A percentile compares a stretch with the other conserved stretches of the same genome.
Conservation (phyloP, 2,113 vertebrate species). For the Mesitornis unicolor region DNA sequence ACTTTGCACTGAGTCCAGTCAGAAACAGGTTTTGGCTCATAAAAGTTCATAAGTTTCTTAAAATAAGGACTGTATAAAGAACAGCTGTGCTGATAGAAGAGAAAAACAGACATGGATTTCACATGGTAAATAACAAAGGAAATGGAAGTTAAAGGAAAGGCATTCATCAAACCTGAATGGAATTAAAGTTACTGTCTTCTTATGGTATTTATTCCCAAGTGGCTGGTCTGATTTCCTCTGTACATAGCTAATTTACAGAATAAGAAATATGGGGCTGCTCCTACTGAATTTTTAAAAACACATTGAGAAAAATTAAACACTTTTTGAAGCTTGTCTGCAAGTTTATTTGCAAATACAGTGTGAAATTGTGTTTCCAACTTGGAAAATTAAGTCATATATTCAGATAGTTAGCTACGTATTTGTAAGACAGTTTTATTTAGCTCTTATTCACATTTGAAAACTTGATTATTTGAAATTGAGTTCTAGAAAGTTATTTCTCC, state of each 20-base stretch:
- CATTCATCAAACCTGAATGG: background rate
- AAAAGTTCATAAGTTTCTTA: background rate
- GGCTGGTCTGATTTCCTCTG: background rate
- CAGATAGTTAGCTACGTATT: background rate
- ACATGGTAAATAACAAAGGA: background rate
- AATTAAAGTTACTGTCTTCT: background rate
- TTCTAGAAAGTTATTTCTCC: background rate
- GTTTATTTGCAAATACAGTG: background rate
- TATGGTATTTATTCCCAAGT: background rate
- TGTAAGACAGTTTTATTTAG: background rate
- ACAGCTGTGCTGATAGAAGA: background rate
- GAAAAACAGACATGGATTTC: background rate
- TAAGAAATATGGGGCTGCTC: background rate
- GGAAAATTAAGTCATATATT: background rate
- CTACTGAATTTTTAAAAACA: background rate
- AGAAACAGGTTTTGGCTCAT: background rate
- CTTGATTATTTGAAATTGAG: background rate
- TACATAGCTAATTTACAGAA: background rate
- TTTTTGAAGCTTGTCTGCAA: background rate
- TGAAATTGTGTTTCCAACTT: background rate
- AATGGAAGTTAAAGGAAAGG: background rate
- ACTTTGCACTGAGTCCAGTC: background rate
- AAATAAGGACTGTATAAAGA: background rate
- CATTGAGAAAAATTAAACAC: background rate
- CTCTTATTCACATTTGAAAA: background rate